Conservation (phyloP, 2,113 vertebrate genomes). For the Leuciscus idus region DNA sequence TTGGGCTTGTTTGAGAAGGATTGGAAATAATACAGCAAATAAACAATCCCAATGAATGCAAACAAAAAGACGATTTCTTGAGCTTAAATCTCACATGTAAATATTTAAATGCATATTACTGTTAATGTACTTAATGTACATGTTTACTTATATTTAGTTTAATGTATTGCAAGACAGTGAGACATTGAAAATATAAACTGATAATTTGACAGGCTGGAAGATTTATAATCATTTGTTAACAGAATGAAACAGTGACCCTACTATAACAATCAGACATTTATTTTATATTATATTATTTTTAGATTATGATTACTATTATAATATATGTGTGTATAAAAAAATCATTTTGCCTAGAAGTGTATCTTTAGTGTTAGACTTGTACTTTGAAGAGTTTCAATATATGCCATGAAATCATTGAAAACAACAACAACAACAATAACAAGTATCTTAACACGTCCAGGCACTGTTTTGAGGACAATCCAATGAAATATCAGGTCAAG, state of each 20-base stretch:
- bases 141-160: too few relatives aligned
- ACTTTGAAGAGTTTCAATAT: not conserved
- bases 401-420: not conserved
- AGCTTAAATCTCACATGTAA: not conserved
- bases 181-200: not conserved
- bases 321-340: not conserved
- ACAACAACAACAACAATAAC: not conserved
- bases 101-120: too few relatives aligned
- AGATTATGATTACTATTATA: not conserved
- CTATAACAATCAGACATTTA: not conserved
- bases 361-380: too few relatives aligned
- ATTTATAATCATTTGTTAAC: not conserved
- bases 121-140: too few relatives aligned
- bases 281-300: too few relatives aligned
- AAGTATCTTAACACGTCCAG: not conserved
- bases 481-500: not conserved
- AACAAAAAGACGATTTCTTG: not conserved
- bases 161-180: not conserved
- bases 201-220: not conserved
- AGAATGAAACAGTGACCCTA: not conserved
- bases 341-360: too few relatives aligned
- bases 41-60: not conserved
- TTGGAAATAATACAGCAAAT: not conserved
- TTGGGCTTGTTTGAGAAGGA: not conserved
- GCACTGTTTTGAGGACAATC: not conserved